Evolutionary conservation across 2,797 vertebrate species (phyloP).

Genomic region (Lagocephalus sceleratus): DNA sequence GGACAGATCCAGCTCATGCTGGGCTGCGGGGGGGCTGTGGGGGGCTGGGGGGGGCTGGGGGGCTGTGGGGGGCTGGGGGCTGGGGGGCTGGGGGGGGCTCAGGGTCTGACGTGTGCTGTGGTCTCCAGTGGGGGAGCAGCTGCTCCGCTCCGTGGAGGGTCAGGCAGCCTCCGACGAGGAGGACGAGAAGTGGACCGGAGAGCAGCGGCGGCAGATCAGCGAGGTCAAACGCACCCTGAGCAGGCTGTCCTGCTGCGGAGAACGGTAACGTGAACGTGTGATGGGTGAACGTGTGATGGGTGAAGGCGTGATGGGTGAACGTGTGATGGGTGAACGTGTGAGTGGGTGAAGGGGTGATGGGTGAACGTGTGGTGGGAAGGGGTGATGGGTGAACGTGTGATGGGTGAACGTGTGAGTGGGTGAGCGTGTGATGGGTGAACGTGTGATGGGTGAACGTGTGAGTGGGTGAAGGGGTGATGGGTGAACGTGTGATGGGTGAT

Average conservation of each 20-base stretch:
- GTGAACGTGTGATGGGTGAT: background rate
- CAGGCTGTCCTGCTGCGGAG: constrained; percentile 78
- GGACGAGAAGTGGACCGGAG: constrained; percentile 80
- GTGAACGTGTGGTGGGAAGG: background rate
- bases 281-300: background rate
- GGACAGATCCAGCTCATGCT: too few species aligned
- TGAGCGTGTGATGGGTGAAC: background rate
- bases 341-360: too few species aligned
- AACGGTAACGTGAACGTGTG: constrained; percentile 73
- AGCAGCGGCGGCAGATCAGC: constrained; percentile 65
- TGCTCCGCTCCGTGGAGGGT: constrained; percentile 89
- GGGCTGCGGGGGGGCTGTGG: too few species aligned
- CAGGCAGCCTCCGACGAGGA: constrained; percentile 93
- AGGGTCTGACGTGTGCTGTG: constrained; percentile 1
- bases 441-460: background rate
- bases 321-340: background rate
- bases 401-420: background rate
- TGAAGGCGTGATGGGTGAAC: background rate
- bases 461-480: too few species aligned
- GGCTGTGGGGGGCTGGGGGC: too few species aligned
- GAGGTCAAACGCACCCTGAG: constrained; percentile 70
- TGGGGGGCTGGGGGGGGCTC: too few species aligned
- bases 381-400: background rate
- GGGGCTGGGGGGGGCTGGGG: too few species aligned
- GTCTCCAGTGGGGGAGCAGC: constrained; percentile 82